Evolutionary conservation across 1,140 invertebrate genomes (phyloP).

Genomic region (Anthonomus grandis): DNA sequence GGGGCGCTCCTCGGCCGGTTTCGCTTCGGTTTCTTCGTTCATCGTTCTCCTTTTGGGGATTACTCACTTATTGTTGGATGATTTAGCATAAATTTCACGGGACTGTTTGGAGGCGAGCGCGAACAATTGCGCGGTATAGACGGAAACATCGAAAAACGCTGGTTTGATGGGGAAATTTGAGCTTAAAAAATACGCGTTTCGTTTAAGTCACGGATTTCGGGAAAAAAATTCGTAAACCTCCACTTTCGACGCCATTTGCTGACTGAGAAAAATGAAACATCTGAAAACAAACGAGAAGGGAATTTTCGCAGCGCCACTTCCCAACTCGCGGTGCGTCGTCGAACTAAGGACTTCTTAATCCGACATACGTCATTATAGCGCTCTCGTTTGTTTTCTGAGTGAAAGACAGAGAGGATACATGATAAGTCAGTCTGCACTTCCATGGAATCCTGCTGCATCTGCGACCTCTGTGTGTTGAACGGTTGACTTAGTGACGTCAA

Average conservation of each 20-base stretch:
- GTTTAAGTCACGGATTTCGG: slow-evolving; percentile 46
- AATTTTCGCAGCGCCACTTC: slow-evolving; percentile 6
- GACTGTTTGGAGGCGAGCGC: background rate
- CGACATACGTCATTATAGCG: too few species aligned
- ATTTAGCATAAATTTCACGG: slow-evolving; percentile 21
- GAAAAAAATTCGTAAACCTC: slow-evolving; percentile 46
- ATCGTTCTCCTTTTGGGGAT: slow-evolving; percentile 36
- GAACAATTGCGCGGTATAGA: slow-evolving; percentile 8
- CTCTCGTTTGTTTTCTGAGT: too few species aligned
- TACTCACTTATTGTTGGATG: slow-evolving; percentile 26
- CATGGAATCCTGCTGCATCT: too few species aligned
- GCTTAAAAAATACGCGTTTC: slow-evolving; percentile 28
- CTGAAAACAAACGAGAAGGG: slow-evolving; percentile 31
- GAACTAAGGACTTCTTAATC: too few species aligned
- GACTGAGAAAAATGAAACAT: slow-evolving; percentile 43
- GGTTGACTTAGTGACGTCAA: too few species aligned
- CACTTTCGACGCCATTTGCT: slow-evolving; percentile 49
- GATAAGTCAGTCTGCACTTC: too few species aligned
- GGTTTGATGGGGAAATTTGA: slow-evolving; percentile 21
- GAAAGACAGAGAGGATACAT: too few species aligned
- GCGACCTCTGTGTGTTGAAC: too few species aligned
- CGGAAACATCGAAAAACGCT: slow-evolving; percentile 10
- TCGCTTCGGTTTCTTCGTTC: slow-evolving; percentile 45
- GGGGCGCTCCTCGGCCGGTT: slow-evolving; percentile 36
- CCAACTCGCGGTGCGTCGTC: too few species aligned